phyloP scores from a whole-genome alignment of 2,888 invertebrate genomes.

The Epinotia bilunana region DNA sequence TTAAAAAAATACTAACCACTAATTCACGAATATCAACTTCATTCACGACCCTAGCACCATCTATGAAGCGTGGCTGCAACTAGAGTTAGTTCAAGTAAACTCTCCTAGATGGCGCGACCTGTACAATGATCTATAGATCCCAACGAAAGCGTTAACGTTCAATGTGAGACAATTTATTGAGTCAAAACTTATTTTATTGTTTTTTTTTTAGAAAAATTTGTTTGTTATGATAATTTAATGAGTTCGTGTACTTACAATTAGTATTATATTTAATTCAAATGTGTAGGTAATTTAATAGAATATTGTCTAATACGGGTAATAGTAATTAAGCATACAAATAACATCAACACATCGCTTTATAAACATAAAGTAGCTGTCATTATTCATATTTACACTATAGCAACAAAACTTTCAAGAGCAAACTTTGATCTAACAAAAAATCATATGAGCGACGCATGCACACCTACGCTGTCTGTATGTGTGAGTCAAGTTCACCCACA shows the following conservation, averaged over 20 bases:
- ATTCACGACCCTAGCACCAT: conserved; percentile 24
- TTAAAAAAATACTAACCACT: neutral
- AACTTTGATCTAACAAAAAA: conserved; percentile 40
- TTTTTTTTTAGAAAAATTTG: too few relatives aligned
- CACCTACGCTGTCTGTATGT: conserved; percentile 47
- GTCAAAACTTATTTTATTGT: neutral
- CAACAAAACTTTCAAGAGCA: conserved; percentile 42
- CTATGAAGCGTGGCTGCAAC: conserved; percentile 24
- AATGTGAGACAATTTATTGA: neutral
- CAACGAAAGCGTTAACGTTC: neutral
- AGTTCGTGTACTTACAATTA: too few relatives aligned
- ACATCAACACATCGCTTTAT: too few relatives aligned
- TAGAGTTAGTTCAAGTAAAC: conserved; percentile 19
- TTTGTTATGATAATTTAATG: too few relatives aligned
- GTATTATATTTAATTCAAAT: too few relatives aligned
- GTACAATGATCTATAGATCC: conserved; percentile 41
- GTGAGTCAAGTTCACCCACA: conserved; percentile 52
- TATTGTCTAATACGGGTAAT: neutral
- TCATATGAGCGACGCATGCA: conserved; percentile 49
- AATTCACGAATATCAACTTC: neutral
- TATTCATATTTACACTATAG: conserved; percentile 14
- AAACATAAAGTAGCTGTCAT: neutral
- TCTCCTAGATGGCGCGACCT: conserved; percentile 37
- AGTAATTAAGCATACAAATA: too few relatives aligned
- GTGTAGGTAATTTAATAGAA: neutral